A percentile compares a stretch with the other conserved stretches of the same genome.
Evolutionary conservation across 2,888 invertebrate genomes (phyloP).

Genomic region (Tenthredo mesomela): DNA sequence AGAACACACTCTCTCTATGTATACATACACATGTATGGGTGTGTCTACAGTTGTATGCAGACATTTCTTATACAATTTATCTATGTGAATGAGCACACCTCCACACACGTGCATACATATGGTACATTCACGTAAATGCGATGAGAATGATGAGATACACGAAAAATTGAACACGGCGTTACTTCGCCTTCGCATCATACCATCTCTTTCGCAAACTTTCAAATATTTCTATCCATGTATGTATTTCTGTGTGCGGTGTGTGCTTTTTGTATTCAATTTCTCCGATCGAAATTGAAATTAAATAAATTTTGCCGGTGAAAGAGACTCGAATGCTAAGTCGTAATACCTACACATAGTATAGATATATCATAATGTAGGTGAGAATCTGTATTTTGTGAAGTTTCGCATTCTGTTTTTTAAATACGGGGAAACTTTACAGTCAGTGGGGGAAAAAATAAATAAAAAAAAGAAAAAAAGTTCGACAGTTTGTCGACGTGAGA

Average conservation of each 20-base stretch:
- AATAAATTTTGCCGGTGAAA: background rate
- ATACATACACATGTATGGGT: background rate
- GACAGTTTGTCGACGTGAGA: slow-evolving; percentile 2
- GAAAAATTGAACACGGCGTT: background rate
- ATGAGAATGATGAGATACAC: background rate
- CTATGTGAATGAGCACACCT: background rate
- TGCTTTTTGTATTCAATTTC: background rate
- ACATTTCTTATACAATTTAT: background rate
- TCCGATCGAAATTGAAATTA: background rate
- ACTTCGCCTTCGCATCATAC: background rate
- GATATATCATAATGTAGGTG: background rate
- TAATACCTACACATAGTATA: background rate
- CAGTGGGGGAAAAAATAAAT: too few species aligned
- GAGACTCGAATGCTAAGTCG: background rate
- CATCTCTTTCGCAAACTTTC: background rate
- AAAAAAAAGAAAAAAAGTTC: background rate
- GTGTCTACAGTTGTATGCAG: background rate
- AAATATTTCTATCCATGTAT: background rate
- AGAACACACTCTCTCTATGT: background rate
- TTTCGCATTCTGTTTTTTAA: background rate
- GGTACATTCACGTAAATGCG: background rate
- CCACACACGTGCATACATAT: background rate
- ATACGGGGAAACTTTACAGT: background rate
- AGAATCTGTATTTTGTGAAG: background rate
- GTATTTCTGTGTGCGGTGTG: background rate